These are phyloP conservation scores for Neoscelio sp. DNA, from an alignment of 2,888 invertebrate genomes.

Conservation along the genomic window DNA sequence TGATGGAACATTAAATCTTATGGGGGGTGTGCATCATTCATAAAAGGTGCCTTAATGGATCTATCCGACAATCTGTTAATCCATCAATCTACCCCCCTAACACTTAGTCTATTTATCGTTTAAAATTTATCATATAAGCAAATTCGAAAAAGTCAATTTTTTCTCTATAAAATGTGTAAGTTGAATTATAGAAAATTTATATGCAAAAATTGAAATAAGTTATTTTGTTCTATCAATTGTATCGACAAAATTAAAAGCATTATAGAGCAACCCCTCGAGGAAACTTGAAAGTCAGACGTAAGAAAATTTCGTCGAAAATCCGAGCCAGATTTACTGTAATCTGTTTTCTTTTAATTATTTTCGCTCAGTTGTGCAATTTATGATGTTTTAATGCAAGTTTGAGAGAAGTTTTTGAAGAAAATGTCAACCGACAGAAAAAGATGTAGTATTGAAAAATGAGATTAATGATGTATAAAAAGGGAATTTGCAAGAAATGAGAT, in stretches of 20 bases:
- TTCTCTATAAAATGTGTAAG: too few species aligned
- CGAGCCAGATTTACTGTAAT: too few species aligned
- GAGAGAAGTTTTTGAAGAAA: neutral
- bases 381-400: neutral
- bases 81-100: conserved; percentile 13
- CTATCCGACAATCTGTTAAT: conserved; percentile 9
- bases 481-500: conserved; percentile 28
- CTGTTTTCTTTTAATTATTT: too few species aligned
- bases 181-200: too few species aligned
- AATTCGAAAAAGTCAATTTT: too few species aligned
- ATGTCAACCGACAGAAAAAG: neutral
- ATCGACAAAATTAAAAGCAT: too few species aligned
- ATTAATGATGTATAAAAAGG: conserved; percentile 16
- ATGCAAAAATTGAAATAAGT: too few species aligned
- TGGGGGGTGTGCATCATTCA: conserved; percentile 22
- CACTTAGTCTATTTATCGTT: conserved; percentile 4
- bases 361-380: neutral
- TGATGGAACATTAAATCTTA: conserved; percentile 20
- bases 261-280: too few species aligned
- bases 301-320: too few species aligned
- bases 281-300: too few species aligned
- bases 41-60: conserved; percentile 15
- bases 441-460: conserved; percentile 22
- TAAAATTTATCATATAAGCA: too few species aligned
- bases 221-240: too few species aligned